Evolutionary conservation across 2,888 invertebrate species (phyloP), one percentile per base, ranked within the genome.

Genomic region (Rosalia funebris): DNA sequence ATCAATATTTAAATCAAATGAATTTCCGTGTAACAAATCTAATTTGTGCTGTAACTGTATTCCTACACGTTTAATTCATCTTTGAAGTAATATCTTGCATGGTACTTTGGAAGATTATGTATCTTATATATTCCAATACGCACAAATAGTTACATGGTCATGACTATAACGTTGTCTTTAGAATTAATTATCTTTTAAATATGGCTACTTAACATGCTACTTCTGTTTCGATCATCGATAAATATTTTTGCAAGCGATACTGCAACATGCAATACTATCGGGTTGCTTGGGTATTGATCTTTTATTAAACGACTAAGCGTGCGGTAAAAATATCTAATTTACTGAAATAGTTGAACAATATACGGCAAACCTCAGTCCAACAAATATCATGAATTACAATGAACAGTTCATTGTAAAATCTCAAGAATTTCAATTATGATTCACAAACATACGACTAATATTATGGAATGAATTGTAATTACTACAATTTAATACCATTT

Each of bases 161-260:
- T 61, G 65, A 37, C 65, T 64, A 64, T 67, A 67, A 70, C 64
- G 62, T 64, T 57, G 62, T 61, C 54, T 63, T 57, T 66, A 58
- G 67, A 74, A 74, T 74, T 73, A 73, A 75, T 75, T 72, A 71
- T 63, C 60, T 58, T 65, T 75, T 74, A 73, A 74, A 74, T 74
- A 73, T 74, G 57, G 71, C 73, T 69, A 73, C 73, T 74, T 73
- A 71, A 62, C 75, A 75, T 73, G 75, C 75, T 73, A 73, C 71
- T 70, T 72, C 70, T 71, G 73, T 73, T 70, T 61, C 63, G 74
- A 73, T 72, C 66, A 53, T 12, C 69, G 72, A 75, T 74, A 73
- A 71, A 74, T 71, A 73, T 70, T 72, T 73, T 74, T 70, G 55
- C 68, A 60, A 57, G 64, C 36, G 48, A 50, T 50, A 20, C 48